Percentiles rank a stretch among this genome's conserved stretches.
phyloP scores from a whole-genome alignment of 2,888 invertebrate genomes.

The Cephus sareptanus region DNA sequence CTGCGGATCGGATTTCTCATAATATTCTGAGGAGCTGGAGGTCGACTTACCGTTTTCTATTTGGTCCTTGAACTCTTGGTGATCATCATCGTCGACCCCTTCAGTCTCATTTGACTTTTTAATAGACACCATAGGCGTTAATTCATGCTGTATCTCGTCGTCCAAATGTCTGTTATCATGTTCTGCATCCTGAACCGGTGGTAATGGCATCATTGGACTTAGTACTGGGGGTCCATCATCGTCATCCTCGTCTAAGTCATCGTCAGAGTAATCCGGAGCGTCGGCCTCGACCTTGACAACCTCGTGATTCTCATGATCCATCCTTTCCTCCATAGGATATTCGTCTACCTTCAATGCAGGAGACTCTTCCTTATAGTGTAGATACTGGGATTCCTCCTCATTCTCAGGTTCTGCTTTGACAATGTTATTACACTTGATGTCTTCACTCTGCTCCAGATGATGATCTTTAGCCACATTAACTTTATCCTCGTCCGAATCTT shows the following conservation, averaged over 20 bases:
- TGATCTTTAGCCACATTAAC: slow-evolving; percentile 23
- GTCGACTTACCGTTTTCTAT: slow-evolving; percentile 5
- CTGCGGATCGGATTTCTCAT: slow-evolving; percentile 10
- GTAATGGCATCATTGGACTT: slow-evolving; percentile 59
- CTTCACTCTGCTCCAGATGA: slow-evolving; percentile 27
- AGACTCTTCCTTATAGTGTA: not conserved
- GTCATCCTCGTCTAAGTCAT: slow-evolving; percentile 42
- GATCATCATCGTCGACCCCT: not conserved
- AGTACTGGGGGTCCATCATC: slow-evolving; percentile 60
- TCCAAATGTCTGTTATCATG: slow-evolving; percentile 9
- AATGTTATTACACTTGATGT: slow-evolving; percentile 18
- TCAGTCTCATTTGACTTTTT: slow-evolving; percentile 13
- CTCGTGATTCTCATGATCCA: not conserved
- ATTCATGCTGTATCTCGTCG: slow-evolving; percentile 35
- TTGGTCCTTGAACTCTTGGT: slow-evolving; percentile 7
- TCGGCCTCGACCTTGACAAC: not conserved
- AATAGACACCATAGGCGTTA: slow-evolving; percentile 40
- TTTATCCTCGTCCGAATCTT: slow-evolving; percentile 33
- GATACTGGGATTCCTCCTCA: slow-evolving; percentile 17
- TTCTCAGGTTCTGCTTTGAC: slow-evolving; percentile 16
- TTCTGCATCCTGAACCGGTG: slow-evolving; percentile 31
- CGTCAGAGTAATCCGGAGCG: not conserved
- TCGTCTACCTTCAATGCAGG: not conserved
- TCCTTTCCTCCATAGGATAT: not conserved
- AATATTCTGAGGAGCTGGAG: slow-evolving; percentile 11